phyloP scores from a whole-genome alignment of 30 jellyfish, hydroid and myxozoan genomes.

The Aurelia aurita region DNA sequence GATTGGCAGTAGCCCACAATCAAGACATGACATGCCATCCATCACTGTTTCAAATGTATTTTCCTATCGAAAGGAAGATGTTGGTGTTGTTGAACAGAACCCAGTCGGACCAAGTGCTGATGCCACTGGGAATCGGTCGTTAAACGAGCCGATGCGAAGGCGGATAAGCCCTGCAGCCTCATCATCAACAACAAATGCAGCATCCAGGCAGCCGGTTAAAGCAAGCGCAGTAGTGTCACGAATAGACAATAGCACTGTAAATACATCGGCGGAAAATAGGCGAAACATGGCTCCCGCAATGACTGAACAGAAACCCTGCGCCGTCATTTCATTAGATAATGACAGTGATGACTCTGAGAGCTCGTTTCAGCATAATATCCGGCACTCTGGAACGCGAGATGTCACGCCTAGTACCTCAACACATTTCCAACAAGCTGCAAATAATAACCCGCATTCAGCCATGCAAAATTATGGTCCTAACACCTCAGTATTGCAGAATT shows the following conservation, averaged over 20 bases:
- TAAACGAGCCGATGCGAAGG: too few species aligned
- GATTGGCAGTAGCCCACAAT: neutral
- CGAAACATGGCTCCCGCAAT: neutral
- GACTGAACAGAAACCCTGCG: neutral
- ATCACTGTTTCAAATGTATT: conserved; percentile 27
- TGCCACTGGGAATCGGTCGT: too few species aligned
- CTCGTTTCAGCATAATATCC: neutral
- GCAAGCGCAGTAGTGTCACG: neutral
- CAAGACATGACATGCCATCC: conserved; percentile 14
- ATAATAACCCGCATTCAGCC: neutral
- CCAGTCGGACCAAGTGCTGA: too few species aligned
- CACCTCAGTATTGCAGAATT: too few species aligned
- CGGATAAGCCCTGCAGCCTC: too few species aligned
- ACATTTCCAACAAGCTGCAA: neutral
- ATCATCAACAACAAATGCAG: too few species aligned
- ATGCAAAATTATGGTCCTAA: neutral
- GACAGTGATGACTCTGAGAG: conserved; percentile 11
- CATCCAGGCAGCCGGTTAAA: neutral
- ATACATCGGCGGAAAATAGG: neutral
- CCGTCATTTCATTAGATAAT: neutral
- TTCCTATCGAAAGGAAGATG: conserved; percentile 12
- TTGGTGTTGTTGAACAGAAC: neutral
- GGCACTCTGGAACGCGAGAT: conserved; percentile 9
- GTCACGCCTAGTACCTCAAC: neutral
- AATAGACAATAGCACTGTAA: neutral